phyloP scores from a whole-genome alignment of 2,113 vertebrate genomes.

The Irena cyanogastra region DNA sequence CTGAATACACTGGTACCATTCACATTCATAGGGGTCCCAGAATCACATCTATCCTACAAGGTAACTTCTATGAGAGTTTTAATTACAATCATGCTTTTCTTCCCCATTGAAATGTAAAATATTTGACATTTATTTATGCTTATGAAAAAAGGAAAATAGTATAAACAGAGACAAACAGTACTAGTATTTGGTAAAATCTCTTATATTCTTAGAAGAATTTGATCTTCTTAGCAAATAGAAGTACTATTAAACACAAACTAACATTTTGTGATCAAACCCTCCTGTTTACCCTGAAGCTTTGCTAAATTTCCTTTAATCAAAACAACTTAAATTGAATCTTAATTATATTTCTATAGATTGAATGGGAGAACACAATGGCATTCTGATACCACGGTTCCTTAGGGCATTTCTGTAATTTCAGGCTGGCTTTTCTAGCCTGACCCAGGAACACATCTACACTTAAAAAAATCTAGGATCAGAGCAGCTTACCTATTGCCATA shows the following conservation, averaged over 20 bases:
- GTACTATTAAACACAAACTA: background rate
- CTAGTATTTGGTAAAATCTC: background rate
- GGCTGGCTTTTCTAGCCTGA: background rate
- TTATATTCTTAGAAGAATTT: background rate
- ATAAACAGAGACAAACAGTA: background rate
- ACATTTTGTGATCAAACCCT: background rate
- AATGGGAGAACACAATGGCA: background rate
- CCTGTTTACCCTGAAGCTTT: background rate
- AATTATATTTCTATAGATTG: background rate
- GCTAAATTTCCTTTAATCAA: constrained; percentile 11
- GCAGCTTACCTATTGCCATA: background rate
- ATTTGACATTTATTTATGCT: background rate
- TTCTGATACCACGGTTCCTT: background rate
- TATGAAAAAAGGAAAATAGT: background rate
- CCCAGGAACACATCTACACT: background rate
- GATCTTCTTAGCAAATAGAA: background rate
- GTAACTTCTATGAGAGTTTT: background rate
- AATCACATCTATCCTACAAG: background rate
- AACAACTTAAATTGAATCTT: background rate
- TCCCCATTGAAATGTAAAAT: background rate
- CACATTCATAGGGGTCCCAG: background rate
- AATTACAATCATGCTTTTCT: background rate
- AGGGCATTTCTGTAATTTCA: background rate
- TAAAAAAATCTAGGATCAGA: background rate
- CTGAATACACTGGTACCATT: background rate